Base-by-base conservation (phyloP, 2,888 invertebrate species). In the Minunthozetes semirufus region DNA sequence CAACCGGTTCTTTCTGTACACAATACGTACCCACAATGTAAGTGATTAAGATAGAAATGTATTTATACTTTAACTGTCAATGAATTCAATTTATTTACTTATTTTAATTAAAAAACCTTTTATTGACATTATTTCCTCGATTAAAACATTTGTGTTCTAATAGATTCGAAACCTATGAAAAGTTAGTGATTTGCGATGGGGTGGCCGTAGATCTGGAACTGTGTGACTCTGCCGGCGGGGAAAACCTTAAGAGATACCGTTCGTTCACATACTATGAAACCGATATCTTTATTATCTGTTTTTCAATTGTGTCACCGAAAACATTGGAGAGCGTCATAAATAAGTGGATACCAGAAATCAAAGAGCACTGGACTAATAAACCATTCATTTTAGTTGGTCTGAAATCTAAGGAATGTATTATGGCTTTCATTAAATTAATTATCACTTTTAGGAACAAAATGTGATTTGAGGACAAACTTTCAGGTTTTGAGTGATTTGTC, bases 281-380 rank as follows among this genome's bases (percentile, higher is more conserved):
- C 33, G 68, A 68, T 68, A 22, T 68, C 4, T 68, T 68, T 15
- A 33, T 68, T 11, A n/a, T 68, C 0, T 68, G 68, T 11, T 68
- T 68, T 29, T 68, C 68, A 68, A 68, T 46, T 6, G 68, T 68
- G 17, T 68, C 42, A 13, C 68, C 42, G n/a, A 46, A 68, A 42
- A 46, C 33, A 22, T 42, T 68, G 38, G 6, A 68, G 11, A 68
- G 42, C 33, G 68, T 68, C 6, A n/a, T 46, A 1, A 19, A 38
- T 15, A 68, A 68, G 42, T 68, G 68, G 68, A 68, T 68, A 19
- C 68, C 68, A 13, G 68, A 68, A 46, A 68, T 68, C 38, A 68
- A 68, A 68, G 22, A 68, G 22, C n/a, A 19, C 42, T 22, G 38
- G 5, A 42, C 68, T n/a, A 68, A 68, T 13, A 68, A 68, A n/a